phyloP scores from a whole-genome alignment of 2,113 vertebrate species.

The Tychaedon coryphoeus region DNA sequence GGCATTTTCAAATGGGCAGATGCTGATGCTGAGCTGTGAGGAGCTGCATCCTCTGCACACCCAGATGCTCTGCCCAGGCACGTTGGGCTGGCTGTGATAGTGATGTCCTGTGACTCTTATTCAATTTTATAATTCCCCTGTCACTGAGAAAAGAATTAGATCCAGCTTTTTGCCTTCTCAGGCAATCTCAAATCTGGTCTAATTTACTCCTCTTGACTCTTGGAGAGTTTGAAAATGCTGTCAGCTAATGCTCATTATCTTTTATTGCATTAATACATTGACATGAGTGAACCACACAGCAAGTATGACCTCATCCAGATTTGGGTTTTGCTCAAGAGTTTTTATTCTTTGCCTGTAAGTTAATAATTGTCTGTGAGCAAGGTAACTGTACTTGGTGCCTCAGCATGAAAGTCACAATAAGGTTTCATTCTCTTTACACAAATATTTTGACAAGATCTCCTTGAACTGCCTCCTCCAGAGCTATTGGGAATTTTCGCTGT shows the following conservation, averaged over 20 bases:
- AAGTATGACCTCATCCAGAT: not conserved
- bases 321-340: not conserved
- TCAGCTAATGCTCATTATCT: slow-evolving; percentile 23
- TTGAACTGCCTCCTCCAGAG: not conserved
- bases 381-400: not conserved
- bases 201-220: slow-evolving; percentile 15
- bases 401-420: not conserved
- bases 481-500: not conserved
- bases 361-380: not conserved
- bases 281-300: not conserved
- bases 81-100: not conserved
- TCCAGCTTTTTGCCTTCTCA: not conserved
- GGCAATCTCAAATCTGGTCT: not conserved
- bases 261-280: slow-evolving; percentile 12
- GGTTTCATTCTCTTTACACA: not conserved
- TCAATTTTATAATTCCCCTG: not conserved
- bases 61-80: not conserved
- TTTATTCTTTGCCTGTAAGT: not conserved
- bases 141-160: not conserved
- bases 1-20: not conserved
- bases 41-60: not conserved
- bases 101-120: not conserved
- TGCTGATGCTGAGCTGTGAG: not conserved
- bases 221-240: slow-evolving; percentile 1
- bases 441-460: slow-evolving; percentile 37